Percentiles rank a stretch among this genome's conserved stretches.
Conservation (phyloP, 2,888 invertebrate genomes). For the Cheilosia impressa region DNA sequence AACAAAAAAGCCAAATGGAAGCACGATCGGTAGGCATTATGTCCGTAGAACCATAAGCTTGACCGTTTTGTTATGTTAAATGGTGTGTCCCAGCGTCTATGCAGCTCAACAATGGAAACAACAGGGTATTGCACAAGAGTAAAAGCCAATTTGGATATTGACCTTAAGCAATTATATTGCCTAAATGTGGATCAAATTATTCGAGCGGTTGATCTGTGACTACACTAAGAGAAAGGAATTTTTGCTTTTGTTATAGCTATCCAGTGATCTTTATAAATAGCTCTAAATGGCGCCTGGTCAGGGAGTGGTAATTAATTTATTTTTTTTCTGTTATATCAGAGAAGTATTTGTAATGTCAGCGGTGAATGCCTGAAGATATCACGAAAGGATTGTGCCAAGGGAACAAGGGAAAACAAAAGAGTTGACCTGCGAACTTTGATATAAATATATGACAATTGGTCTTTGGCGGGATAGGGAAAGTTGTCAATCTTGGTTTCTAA, state of each 20-base stretch:
- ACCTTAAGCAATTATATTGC: conserved; percentile 66
- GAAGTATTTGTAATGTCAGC: not conserved
- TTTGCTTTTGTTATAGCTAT: not conserved
- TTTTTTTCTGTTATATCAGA: not conserved
- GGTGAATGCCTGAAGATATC: not conserved
- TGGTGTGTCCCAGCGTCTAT: conserved; percentile 14
- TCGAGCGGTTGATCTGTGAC: conserved; percentile 43
- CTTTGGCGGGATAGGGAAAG: not conserved
- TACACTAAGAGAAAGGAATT: conserved; percentile 32
- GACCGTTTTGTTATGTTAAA: conserved; percentile 40
- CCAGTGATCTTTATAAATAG: not conserved
- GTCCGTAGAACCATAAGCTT: conserved; percentile 29
- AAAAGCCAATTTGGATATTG: conserved; percentile 64
- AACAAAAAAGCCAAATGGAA: conserved; percentile 32
- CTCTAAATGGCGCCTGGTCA: conserved; percentile 11
- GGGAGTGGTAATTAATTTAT: conserved; percentile 10
- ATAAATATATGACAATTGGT: not conserved
- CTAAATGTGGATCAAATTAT: conserved; percentile 55
- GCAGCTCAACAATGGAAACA: conserved; percentile 7
- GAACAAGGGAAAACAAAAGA: conserved; percentile 20
- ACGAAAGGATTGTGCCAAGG: not conserved
- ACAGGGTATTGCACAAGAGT: conserved; percentile 60
- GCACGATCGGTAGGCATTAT: conserved; percentile 36
- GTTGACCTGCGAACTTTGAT: conserved; percentile 46
- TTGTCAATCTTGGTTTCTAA: too few relatives aligned